These are phyloP conservation scores for Drosophila sulfurigaster DNA, from an alignment of 1,140 invertebrate genomes.

Conservation along the genomic window DNA sequence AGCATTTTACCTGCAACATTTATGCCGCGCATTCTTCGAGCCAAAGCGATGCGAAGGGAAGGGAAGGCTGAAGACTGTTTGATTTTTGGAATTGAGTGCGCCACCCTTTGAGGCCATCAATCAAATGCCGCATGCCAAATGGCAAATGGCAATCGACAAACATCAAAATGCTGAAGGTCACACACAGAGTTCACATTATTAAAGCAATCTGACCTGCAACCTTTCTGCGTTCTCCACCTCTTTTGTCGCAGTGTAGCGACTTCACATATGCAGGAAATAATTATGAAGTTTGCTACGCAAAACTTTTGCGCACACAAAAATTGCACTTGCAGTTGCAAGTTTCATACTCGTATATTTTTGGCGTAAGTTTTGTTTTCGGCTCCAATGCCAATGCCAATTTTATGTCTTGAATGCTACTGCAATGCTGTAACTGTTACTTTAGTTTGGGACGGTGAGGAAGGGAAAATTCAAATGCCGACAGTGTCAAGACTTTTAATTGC, in stretches of 20 bases:
- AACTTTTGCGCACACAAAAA: conserved; percentile 47
- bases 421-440: conserved; percentile 13
- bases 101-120: conserved; percentile 28
- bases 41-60: neutral
- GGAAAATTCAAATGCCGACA: conserved; percentile 58
- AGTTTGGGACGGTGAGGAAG: conserved; percentile 1
- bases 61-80: conserved; percentile 26
- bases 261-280: conserved; percentile 53
- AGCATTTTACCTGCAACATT: conserved; percentile 42
- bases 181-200: conserved; percentile 26
- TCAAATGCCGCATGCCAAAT: conserved; percentile 32
- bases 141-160: conserved; percentile 9
- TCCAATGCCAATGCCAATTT: conserved; percentile 49
- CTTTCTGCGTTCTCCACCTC: neutral
- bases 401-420: conserved; percentile 31
- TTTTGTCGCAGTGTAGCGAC: neutral
- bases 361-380: conserved; percentile 21
- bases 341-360: neutral
- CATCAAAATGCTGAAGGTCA: conserved; percentile 27
- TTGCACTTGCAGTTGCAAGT: conserved; percentile 21
- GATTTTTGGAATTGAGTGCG: conserved; percentile 43
- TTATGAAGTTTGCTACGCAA: conserved; percentile 54
- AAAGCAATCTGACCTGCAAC: neutral
- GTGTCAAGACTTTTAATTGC: conserved; percentile 81
- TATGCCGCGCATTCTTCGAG: conserved; percentile 52